Conservation (phyloP, 2,113 vertebrate species). For the Xenopus laevis region DNA sequence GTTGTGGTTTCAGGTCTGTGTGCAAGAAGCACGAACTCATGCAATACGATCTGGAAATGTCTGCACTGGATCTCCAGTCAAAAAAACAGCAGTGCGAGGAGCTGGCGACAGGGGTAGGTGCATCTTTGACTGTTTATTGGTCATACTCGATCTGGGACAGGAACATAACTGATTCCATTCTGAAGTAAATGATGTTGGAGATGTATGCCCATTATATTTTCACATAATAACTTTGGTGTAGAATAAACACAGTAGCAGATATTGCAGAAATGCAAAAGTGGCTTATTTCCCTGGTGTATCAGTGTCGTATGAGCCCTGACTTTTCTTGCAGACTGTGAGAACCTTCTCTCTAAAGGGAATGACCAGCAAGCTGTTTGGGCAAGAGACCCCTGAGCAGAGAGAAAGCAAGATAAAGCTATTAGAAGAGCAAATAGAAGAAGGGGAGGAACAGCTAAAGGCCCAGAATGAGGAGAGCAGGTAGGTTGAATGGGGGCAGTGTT, state of each 20-base stretch:
- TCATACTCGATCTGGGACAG: too few species aligned
- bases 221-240: too few species aligned
- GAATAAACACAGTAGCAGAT: too few species aligned
- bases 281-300: too few species aligned
- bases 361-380: constrained; percentile 94
- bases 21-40: constrained; percentile 91
- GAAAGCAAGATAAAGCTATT: constrained; percentile 83
- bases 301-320: background rate
- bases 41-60: constrained; percentile 88
- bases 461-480: constrained; percentile 87
- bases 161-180: too few species aligned
- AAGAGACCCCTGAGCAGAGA: constrained; percentile 89
- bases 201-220: too few species aligned
- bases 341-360: constrained; percentile 93
- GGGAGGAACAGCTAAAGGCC: constrained; percentile 79
- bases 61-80: constrained; percentile 78
- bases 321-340: constrained; percentile 74
- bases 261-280: too few species aligned
- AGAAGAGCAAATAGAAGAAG: constrained; percentile 87
- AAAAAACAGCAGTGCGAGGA: constrained; percentile 94
- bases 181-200: too few species aligned
- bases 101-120: constrained; percentile 82
- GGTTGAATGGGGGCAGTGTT: constrained; percentile 44
- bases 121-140: background rate
- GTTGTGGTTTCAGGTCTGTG: constrained; percentile 74